Percentiles rank a stretch among this genome's conserved stretches.
Evolutionary conservation across 2,113 vertebrate genomes (phyloP).

Genomic region (Prionailurus bengalensis): DNA sequence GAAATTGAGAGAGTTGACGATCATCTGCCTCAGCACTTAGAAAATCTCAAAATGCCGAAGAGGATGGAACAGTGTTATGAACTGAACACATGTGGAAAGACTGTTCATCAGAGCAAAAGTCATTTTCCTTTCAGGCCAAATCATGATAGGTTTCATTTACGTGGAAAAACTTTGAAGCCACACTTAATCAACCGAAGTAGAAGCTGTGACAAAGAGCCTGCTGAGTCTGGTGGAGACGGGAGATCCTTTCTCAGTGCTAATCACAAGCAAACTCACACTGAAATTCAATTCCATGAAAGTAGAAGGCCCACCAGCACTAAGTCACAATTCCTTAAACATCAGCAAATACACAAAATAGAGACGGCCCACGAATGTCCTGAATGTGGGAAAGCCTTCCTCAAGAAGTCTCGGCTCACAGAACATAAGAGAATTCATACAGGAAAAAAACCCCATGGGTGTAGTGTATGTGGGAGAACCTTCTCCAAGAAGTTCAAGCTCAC

Average conservation of each 20-base stretch:
- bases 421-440: conserved; percentile 59
- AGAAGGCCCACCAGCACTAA: conserved; percentile 1
- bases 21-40: neutral
- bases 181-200: neutral
- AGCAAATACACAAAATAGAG: neutral
- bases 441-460: conserved; percentile 34
- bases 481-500: conserved; percentile 42
- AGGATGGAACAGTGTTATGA: neutral
- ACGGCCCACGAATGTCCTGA: neutral
- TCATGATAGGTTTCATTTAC: neutral
- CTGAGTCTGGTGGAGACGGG: neutral
- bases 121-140: neutral
- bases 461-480: conserved; percentile 52
- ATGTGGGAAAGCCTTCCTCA: conserved; percentile 64
- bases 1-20: neutral
- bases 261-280: conserved; percentile 21
- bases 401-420: conserved; percentile 22
- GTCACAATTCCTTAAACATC: conserved; percentile 5
- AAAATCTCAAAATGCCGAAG: neutral
- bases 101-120: neutral
- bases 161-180: neutral
- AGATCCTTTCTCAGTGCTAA: neutral
- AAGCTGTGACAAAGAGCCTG: neutral
- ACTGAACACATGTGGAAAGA: neutral
- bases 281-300: conserved; percentile 4